Conservation (phyloP, 2,888 invertebrate species). For the Molorchus minor region DNA sequence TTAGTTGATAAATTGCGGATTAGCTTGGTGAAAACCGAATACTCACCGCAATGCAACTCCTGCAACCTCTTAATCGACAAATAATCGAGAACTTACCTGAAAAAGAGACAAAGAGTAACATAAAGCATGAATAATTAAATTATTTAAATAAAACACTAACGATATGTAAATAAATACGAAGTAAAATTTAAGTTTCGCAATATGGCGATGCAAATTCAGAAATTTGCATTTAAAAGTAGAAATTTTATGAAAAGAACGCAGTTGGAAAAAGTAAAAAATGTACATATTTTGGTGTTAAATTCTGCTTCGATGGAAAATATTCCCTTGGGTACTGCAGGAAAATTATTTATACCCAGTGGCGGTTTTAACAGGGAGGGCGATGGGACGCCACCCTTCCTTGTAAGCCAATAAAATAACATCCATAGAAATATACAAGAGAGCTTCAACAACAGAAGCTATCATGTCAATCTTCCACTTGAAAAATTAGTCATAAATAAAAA, state of each 20-base stretch:
- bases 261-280: conserved; percentile 12
- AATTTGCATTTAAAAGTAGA: conserved; percentile 25
- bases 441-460: too few species aligned
- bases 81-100: conserved; percentile 15
- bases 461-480: too few species aligned
- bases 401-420: too few species aligned
- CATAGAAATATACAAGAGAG: too few species aligned
- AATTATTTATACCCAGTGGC: too few species aligned
- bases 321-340: conserved; percentile 5
- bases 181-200: conserved; percentile 24
- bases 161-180: conserved; percentile 28
- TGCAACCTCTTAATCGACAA: neutral
- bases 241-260: conserved; percentile 23
- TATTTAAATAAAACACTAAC: conserved; percentile 24
- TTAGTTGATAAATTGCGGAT: neutral
- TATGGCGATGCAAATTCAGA: conserved; percentile 10
- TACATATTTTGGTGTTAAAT: conserved; percentile 11
- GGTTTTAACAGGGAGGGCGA: too few species aligned
- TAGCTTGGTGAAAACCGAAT: neutral
- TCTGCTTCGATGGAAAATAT: neutral
- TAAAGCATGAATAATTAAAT: conserved; percentile 13
- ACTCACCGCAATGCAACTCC: conserved; percentile 8
- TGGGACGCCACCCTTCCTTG: too few species aligned
- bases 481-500: too few species aligned
- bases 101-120: conserved; percentile 18